phyloP scores from a whole-genome alignment of 2,797 vertebrate genomes.

The Lutjanus argentimaculatus region DNA sequence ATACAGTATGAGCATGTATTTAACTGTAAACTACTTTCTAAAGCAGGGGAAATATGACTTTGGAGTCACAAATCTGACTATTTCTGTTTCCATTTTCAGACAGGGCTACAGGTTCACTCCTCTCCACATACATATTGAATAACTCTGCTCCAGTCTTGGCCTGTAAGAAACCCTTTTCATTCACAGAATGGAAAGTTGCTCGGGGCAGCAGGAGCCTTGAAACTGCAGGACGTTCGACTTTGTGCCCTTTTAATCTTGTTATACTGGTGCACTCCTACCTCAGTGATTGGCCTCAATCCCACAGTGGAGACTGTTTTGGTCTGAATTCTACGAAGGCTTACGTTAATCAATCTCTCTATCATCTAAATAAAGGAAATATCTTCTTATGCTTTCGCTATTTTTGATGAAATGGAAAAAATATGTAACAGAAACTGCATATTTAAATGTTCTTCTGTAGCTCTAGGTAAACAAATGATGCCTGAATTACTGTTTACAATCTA shows the following conservation, averaged over 20 bases:
- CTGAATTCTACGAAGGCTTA: conserved; percentile 69
- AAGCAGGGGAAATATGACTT: neutral
- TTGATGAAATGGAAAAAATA: neutral
- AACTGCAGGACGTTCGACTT: conserved; percentile 31
- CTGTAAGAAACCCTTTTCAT: neutral
- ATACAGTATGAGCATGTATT: neutral
- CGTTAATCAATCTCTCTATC: conserved; percentile 20
- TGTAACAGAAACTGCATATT: neutral
- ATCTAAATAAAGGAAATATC: conserved; percentile 4
- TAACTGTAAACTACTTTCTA: neutral
- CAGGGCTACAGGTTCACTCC: too few species aligned
- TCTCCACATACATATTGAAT: neutral
- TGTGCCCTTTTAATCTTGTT: conserved; percentile 76
- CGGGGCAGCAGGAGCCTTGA: conserved; percentile 28
- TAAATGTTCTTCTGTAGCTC: conserved; percentile 10
- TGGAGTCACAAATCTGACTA: neutral
- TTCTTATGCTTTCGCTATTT: neutral
- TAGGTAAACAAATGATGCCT: neutral
- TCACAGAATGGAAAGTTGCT: conserved; percentile 19
- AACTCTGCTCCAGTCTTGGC: neutral
- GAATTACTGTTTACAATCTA: conserved; percentile 8
- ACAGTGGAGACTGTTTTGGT: conserved; percentile 47
- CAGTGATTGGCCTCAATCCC: conserved; percentile 79
- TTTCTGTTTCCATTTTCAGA: neutral
- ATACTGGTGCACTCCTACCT: conserved; percentile 53